Percentiles rank a stretch among this genome's conserved stretches.
phyloP scores from a whole-genome alignment of 1,140 invertebrate genomes.

The Carcinoscorpius rotundicauda region DNA sequence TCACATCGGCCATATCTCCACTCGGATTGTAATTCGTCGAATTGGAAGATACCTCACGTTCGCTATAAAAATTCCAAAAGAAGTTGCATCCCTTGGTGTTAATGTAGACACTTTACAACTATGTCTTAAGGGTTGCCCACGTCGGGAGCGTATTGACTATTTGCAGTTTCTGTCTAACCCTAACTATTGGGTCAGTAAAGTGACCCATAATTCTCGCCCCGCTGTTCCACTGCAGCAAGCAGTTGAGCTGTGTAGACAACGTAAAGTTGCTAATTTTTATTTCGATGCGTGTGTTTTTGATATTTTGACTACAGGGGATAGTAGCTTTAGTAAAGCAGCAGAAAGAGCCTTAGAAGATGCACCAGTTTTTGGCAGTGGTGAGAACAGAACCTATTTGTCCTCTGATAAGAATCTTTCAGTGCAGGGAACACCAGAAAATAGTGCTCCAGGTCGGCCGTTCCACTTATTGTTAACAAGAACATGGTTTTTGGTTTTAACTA shows the following conservation, averaged over 20 bases:
- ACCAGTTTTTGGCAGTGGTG: no score
- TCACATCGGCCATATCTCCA: slow-evolving; percentile 37
- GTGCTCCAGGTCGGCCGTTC: no score
- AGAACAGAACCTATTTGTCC: no score
- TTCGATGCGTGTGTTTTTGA: slow-evolving; percentile 49
- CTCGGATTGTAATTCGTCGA: slow-evolving; percentile 39
- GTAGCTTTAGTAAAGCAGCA: slow-evolving; percentile 36
- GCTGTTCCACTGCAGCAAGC: slow-evolving; percentile 24
- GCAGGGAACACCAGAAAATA: no score
- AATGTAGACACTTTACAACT: slow-evolving; percentile 33
- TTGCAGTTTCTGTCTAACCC: slow-evolving; percentile 26
- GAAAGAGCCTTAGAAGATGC: slow-evolving; percentile 37
- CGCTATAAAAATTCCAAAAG: slow-evolving; percentile 39
- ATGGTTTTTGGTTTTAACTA: no score
- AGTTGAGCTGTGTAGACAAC: slow-evolving; percentile 30
- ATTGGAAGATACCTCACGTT: slow-evolving; percentile 41
- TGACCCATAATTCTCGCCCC: slow-evolving; percentile 22
- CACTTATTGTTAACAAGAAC: no score
- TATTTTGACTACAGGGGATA: slow-evolving; percentile 41
- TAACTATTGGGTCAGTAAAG: slow-evolving; percentile 16
- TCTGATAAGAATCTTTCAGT: no score
- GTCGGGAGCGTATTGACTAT: slow-evolving; percentile 36
- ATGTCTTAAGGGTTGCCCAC: slow-evolving; percentile 41
- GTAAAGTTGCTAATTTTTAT: slow-evolving; percentile 41
- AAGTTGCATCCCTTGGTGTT: slow-evolving; percentile 28